These are phyloP conservation scores for Drosophila bipectinata DNA, from an alignment of 1,140 invertebrate genomes.

Conservation along the genomic window DNA sequence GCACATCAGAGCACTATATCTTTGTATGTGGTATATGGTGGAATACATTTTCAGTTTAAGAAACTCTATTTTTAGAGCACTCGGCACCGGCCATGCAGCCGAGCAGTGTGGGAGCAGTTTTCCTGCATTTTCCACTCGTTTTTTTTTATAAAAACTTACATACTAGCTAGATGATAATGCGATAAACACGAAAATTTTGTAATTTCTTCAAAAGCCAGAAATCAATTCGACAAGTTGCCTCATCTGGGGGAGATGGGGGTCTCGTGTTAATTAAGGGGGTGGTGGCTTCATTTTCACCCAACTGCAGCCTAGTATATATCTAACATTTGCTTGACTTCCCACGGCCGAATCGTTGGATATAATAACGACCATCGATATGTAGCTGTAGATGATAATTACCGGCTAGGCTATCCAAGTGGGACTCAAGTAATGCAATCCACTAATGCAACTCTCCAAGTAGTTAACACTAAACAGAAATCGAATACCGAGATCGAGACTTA, in stretches of 20 bases:
- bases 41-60: constrained; percentile 82
- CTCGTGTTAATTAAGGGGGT: constrained; percentile 54
- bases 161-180: constrained; percentile 56
- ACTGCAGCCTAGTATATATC: constrained; percentile 35
- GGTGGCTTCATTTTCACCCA: constrained; percentile 70
- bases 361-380: constrained; percentile 33
- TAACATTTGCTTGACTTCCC: constrained; percentile 62
- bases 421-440: constrained; percentile 47
- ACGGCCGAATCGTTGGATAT: constrained; percentile 44
- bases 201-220: neutral
- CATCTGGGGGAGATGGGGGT: too few relatives aligned
- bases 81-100: constrained; percentile 51
- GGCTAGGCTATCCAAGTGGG: constrained; percentile 32
- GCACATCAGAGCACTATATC: neutral
- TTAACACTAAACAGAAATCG: constrained; percentile 68
- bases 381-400: constrained; percentile 29
- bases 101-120: constrained; percentile 61
- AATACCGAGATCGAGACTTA: constrained; percentile 58
- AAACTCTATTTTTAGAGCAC: constrained; percentile 81
- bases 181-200: constrained; percentile 58
- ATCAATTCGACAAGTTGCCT: too few relatives aligned
- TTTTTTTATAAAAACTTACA: constrained; percentile 6
- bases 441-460: constrained; percentile 70
- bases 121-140: constrained; percentile 23
- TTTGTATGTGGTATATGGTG: constrained; percentile 68